Evolutionary conservation across 2,888 invertebrate species (phyloP).

Genomic region (Eupeodes luniger): DNA sequence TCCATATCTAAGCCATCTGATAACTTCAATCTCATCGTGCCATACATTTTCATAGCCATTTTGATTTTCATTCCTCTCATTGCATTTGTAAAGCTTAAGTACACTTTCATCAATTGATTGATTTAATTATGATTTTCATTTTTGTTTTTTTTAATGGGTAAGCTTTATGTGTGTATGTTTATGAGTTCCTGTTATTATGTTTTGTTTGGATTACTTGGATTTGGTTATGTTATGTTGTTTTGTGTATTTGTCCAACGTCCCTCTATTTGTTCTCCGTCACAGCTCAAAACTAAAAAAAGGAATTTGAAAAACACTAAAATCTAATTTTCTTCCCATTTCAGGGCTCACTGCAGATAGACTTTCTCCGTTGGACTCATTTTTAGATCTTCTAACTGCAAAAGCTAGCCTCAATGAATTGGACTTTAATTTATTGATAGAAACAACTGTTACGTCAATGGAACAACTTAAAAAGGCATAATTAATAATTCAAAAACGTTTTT

Average conservation of each 20-base stretch:
- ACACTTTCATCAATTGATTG: constrained; percentile 16
- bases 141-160: constrained; percentile 47
- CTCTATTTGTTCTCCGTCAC: constrained; percentile 7
- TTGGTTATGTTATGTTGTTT: not conserved
- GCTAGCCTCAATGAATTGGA: constrained; percentile 93
- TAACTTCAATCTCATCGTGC: constrained; percentile 25
- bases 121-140: not conserved
- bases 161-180: constrained; percentile 22
- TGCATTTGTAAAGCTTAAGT: constrained; percentile 48
- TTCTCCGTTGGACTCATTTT: constrained; percentile 93
- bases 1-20: constrained; percentile 32
- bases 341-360: constrained; percentile 89
- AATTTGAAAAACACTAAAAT: not conserved
- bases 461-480: constrained; percentile 77
- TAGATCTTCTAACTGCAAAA: constrained; percentile 93
- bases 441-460: constrained; percentile 86
- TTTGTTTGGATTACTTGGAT: not conserved
- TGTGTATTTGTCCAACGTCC: not conserved
- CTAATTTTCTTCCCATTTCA: constrained; percentile 80
- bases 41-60: constrained; percentile 45
- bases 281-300: not conserved
- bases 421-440: constrained; percentile 93
- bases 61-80: constrained; percentile 61
- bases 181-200: not conserved
- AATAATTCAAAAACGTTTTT: not conserved